Base-by-base conservation (phyloP, 1,140 invertebrate genomes). In the Zaprionus inermis region DNA sequence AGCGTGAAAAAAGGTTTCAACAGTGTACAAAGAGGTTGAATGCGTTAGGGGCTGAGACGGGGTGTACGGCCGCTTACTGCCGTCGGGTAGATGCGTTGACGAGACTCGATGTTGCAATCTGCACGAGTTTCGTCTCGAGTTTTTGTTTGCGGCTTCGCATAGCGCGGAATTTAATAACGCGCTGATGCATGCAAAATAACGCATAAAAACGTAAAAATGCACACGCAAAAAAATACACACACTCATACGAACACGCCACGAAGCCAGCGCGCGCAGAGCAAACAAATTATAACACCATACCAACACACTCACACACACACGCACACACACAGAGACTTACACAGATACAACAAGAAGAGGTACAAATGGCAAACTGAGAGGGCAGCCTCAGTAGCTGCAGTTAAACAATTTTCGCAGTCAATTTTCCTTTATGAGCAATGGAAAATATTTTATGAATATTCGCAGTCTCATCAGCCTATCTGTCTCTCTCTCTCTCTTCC, bases 361-460 rank as follows among this genome's bases (percentile, higher is more conserved):
- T 12, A 11, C 52, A 67, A 30, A 59, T 36, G 52, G 64, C 20
- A 69, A 44, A 70, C 52, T 65, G 64, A 67, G 69, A 38, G 24
- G 56, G 72, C 68, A 72, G 46, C 52, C 57, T 28, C 63, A 64
- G 58, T 54, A 60, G 76, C 76, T 74, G 65, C 77, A 79, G 81
- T 64, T 78, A 83, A 89, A 90, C 80, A 89, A 89, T 89, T 90
- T 89, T 90, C 81, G 84, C 84, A 89, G 85, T 89, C 84, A 89
- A 89, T 89, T 89, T 89, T 89, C 78, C 88, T 89, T 89, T 89
- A 89, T 90, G 78, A 88, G 74, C 71, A 65, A 72, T 73, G 84
- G 71, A 84, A 88, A 88, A 83, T 89, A 83, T 89, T 79, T 89
- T 78, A 88, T 74, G 79, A 77, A 88, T 88, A 89, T 88, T 83